Evolutionary conservation across 1,140 invertebrate species (phyloP).

Genomic region (Aplysia californica): DNA sequence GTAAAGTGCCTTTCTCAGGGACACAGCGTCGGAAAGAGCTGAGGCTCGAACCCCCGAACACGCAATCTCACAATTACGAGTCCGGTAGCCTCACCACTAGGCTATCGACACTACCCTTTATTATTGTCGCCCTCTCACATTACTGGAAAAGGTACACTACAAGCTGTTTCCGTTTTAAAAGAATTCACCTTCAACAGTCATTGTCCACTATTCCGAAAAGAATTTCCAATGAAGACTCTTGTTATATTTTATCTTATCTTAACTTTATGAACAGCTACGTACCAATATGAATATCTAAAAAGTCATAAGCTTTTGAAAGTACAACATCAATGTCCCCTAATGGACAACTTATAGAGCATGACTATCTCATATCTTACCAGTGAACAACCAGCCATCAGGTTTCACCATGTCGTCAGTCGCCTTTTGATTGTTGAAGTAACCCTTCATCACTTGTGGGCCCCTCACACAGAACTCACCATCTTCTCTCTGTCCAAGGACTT

Average conservation of each 20-base stretch:
- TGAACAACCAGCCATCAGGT: slow-evolving; percentile 81
- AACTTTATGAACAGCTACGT: not conserved
- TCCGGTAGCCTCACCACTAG: too few relatives aligned
- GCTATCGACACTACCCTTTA: too few relatives aligned
- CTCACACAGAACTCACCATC: slow-evolving; percentile 63
- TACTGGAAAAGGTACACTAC: too few relatives aligned
- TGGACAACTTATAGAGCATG: too few relatives aligned
- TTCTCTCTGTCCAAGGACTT: slow-evolving; percentile 38
- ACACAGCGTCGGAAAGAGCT: too few relatives aligned
- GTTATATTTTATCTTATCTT: not conserved
- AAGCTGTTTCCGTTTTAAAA: too few relatives aligned
- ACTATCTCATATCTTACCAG: slow-evolving; percentile 66
- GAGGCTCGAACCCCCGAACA: too few relatives aligned
- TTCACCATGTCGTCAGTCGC: slow-evolving; percentile 79
- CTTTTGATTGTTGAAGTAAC: slow-evolving; percentile 80
- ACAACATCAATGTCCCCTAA: too few relatives aligned
- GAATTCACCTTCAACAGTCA: not conserved
- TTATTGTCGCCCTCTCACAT: too few relatives aligned
- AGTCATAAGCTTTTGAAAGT: not conserved
- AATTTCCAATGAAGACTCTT: not conserved
- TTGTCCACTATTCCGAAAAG: not conserved
- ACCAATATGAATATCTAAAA: not conserved
- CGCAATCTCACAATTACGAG: too few relatives aligned
- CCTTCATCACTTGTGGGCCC: slow-evolving; percentile 70
- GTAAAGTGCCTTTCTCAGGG: too few relatives aligned